Base-by-base conservation (phyloP, 2,888 invertebrate genomes). In the Argyra leucocephala region DNA sequence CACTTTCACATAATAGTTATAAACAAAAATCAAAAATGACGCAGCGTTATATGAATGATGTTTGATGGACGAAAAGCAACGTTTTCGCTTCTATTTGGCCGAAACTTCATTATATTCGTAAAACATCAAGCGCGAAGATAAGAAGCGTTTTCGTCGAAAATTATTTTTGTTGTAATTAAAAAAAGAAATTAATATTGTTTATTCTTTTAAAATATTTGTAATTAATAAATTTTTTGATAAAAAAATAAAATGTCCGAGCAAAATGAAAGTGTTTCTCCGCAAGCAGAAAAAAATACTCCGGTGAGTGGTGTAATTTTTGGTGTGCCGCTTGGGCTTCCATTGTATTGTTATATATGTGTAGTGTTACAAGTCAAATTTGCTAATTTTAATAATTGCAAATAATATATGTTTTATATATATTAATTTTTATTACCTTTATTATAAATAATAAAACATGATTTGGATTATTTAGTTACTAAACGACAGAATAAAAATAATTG, bases 81-180 rank as follows among this genome's bases (percentile, higher is more conserved):
- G 48, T 48, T 48, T 37, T 48, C 48, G 48, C 48, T 18, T 48
- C 48, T 48, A 48, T 48, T 48, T 48, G 18, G 48, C 48, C 48
- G 48, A 48, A 48, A 48, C 48, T 48, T 48, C 48, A 48, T 48
- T n/a, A 48, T 48, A 48, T 48, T 48, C 48, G 48, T 48, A 48
- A 48, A 48, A 48, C 48, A 48, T 48, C 48, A 48, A 48, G 48
- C 48, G 48, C 48, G 48, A 48, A 48, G 48, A 48, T 48, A 48
- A 48, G 48, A 48, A 48, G 48, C 48, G 48, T 48, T 48, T 48
- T 48, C 48, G 48, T 48, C 18, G 12, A 48, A 48, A 15, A 48
- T n/a, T n/a, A 48, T 3, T 48, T 18, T 48, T 48, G 12, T 48
- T 48, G 48, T 48, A 18, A 18, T 18, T 10, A 48, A 48, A 48